These are phyloP conservation scores for Podarcis raffonei DNA, from an alignment of 2,113 vertebrate genomes.

Conservation along the genomic window DNA sequence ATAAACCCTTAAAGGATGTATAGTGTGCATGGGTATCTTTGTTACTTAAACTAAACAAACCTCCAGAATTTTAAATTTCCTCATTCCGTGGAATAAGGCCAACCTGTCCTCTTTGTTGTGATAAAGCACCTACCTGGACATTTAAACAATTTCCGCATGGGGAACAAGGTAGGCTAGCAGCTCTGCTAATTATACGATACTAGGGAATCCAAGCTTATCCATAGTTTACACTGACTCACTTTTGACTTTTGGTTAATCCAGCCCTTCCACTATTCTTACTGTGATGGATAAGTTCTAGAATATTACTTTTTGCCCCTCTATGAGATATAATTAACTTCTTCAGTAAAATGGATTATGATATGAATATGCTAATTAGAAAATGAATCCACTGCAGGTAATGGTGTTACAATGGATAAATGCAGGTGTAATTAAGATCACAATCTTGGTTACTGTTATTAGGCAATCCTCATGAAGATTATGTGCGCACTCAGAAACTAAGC, in stretches of 20 bases:
- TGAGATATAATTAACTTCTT: constrained; percentile 32
- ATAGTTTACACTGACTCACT: neutral
- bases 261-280: neutral
- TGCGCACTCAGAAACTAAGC: neutral
- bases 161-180: neutral
- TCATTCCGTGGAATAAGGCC: neutral
- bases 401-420: constrained; percentile 7
- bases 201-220: neutral
- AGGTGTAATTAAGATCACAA: constrained; percentile 25
- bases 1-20: neutral
- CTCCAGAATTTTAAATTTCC: neutral
- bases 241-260: constrained; percentile 4
- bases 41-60: neutral
- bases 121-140: neutral
- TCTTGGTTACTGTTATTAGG: constrained; percentile 29
- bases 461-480: constrained; percentile 34
- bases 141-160: neutral
- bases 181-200: neutral
- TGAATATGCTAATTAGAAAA: constrained; percentile 45
- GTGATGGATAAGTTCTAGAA: constrained; percentile 33
- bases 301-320: constrained; percentile 50
- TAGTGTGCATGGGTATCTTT: neutral
- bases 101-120: neutral
- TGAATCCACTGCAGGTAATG: neutral
- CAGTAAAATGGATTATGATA: constrained; percentile 17